Evolutionary conservation across 2,888 invertebrate genomes (phyloP), one percentile per base, ranked within the genome.

Genomic region (Tenthredo livida): DNA sequence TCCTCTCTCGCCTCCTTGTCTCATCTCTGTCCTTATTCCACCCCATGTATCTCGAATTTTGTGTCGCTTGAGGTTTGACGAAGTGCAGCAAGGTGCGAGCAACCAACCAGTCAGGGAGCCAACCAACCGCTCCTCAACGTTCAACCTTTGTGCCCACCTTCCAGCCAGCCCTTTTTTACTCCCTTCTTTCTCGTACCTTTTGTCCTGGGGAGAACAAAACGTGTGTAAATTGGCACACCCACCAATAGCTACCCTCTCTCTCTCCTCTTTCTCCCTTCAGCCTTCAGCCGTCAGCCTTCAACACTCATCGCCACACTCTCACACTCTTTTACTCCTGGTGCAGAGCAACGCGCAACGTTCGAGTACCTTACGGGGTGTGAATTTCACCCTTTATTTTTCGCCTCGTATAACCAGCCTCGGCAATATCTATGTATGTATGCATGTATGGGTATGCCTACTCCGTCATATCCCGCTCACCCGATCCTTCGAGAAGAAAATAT

Each of bases 221-320:
- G 90, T 89, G 90, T 91, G 91, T 91, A 92, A 91, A 92, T 92
- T 91, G 91, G 90, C 91, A 90, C 91, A 90, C 89, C 89, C 89
- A 90, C 89, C 89, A 87, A 90, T 89, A 89, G 87, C 84, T 50
- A 29, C 73, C 65, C 85, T 47, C 33, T 33, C 67, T 67, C 84
- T 17, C 84, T 65, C 70, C 0, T 72, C 50, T 17, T 85, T 61
- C 80, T 43, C 33, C 67, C 78, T 85, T 85, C 84, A 86, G 84
- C 85, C 61, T 61, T 84, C 84, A 85, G 85, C 84, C 83, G 87
- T 86, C 86, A 86, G 77, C 85, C 86, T 85, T 85, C 80, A 84
- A 61, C 80, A 61, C 61, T 61, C 61, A 3, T 21, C 84, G 85
- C 84, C 73, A 33, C 85, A 43, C 85, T 65, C 85, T 85, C 78